These are phyloP conservation scores for Brachypalpus laphriformis DNA, from an alignment of 2,888 invertebrate species.

Conservation along the genomic window DNA sequence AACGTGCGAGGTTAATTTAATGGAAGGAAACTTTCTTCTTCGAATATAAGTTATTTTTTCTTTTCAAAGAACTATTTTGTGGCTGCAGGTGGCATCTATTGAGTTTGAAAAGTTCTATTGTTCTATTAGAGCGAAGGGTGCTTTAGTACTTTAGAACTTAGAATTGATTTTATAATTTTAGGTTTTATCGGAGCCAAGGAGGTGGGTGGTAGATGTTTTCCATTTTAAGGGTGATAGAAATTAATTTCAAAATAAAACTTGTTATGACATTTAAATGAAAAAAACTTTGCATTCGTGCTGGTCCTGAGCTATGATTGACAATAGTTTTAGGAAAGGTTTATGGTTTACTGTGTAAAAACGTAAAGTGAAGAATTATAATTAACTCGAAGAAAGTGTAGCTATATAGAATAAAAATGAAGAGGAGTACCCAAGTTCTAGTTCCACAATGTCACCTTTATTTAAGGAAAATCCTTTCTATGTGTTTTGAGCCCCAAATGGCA, in stretches of 20 bases:
- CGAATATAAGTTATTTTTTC: conserved; percentile 35
- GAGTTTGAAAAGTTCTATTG: conserved; percentile 52
- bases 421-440: no score
- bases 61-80: conserved; percentile 54
- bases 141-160: neutral
- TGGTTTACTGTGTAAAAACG: no score
- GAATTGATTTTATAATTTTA: conserved; percentile 23
- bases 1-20: conserved; percentile 58
- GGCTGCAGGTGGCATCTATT: conserved; percentile 63
- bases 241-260: neutral
- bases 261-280: no score
- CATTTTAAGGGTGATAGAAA: neutral
- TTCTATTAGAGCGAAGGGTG: neutral
- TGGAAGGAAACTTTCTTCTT: conserved; percentile 19
- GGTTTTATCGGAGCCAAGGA: neutral
- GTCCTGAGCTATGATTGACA: no score
- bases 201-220: neutral
- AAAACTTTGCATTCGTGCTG: no score
- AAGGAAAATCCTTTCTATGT: no score
- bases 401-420: no score
- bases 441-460: no score
- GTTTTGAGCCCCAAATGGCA: no score
- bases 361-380: no score
- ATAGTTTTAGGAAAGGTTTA: no score
- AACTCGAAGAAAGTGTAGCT: no score